These are phyloP conservation scores for Brachyrhaphis roseni DNA, from an alignment of 2,797 vertebrate genomes.

Conservation along the genomic window DNA sequence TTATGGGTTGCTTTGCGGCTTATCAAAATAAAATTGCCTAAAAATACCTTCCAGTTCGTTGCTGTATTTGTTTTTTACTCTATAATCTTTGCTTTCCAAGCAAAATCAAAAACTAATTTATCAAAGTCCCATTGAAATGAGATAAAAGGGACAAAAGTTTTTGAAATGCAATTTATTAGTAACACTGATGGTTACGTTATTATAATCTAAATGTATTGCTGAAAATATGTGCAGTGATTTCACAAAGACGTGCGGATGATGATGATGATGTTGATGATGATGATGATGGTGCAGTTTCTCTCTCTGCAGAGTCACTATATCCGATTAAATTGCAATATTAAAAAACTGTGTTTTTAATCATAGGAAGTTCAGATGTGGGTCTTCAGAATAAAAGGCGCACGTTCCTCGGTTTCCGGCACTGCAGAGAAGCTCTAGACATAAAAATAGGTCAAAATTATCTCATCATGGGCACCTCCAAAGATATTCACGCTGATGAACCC, in stretches of 20 bases:
- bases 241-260: not conserved
- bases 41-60: not conserved
- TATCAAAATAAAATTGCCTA: not conserved
- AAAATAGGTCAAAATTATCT: slow-evolving; percentile 56
- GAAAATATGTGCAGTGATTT: not conserved
- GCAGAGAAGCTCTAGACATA: slow-evolving; percentile 58
- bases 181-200: not conserved
- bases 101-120: not conserved
- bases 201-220: not conserved
- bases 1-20: not conserved
- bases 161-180: not conserved
- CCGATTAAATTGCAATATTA: not conserved
- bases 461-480: slow-evolving; percentile 70
- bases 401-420: slow-evolving; percentile 65
- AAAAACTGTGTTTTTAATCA: not conserved
- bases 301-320: not conserved
- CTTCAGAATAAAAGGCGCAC: slow-evolving; percentile 39
- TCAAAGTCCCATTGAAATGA: not conserved
- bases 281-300: not conserved
- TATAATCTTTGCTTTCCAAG: not conserved
- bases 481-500: slow-evolving; percentile 34
- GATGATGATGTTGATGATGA: not conserved
- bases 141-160: not conserved
- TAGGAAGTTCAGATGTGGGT: slow-evolving; percentile 59
- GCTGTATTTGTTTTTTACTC: not conserved